Base-by-base conservation (phyloP, 2,797 vertebrate genomes). In the Orestias chungarensis region DNA sequence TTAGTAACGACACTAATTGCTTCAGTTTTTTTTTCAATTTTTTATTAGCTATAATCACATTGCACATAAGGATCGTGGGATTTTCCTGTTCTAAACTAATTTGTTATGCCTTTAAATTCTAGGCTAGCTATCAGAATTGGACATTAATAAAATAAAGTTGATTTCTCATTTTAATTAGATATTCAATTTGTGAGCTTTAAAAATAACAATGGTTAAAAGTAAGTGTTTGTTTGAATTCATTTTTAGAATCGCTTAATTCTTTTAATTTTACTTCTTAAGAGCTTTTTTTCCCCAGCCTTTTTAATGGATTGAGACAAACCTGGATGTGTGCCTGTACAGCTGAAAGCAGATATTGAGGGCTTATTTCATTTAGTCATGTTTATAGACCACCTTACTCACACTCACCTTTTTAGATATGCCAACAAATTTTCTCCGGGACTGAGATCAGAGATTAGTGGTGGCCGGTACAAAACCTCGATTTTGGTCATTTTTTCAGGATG, bases 221-320 rank as follows among this genome's bases (percentile, higher is more conserved):
- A 8, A 10, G 7, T 57, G 15, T 3, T 20, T 29, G 5, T 29
- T 29, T 15, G 1, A 0, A 0, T 17, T 5, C 29, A 6, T 33
- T 29, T 54, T 54, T 14, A 54, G 52, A 6, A 7, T 15, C 29
- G 6, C 15, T 27, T 3, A 29, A 29, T 54, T 57, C 2, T 33
- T 33, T 33, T 31, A 8, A 33, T 33, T 10, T 57, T 38, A 11
- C 10, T 61, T 61, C 31, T 35, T 6, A 29, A 33, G 17, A 57
- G 29, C 31, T 1, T 59, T 33, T 8, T 33, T n/a, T n/a, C n/a
- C 17, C 6, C 6, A 33, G 18, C 18, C 5, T 18, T 4, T 20
- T 47, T 18, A 47, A 3, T 18, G n/a, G 18, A 47, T 18, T 10
- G 15, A 35, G 8, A 18, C 33, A 18, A 57, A 20, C 18, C 18